Conservation (phyloP, 2,888 invertebrate species). For the Frankliniella fusca region DNA sequence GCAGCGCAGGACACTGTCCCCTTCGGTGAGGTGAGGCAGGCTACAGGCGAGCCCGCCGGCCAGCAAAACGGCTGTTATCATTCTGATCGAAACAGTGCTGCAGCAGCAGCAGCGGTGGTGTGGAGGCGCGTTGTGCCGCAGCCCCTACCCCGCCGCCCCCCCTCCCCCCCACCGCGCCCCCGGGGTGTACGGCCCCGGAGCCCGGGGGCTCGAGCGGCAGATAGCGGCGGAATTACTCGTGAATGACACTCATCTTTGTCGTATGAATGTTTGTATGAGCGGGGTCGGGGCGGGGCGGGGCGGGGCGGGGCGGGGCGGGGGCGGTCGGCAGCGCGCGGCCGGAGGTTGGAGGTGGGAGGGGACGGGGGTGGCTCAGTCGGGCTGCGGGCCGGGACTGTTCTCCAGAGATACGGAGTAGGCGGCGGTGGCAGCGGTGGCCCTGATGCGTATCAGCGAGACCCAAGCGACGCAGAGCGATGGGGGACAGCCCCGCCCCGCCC, state of each 20-base stretch:
- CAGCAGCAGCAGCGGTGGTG: not conserved
- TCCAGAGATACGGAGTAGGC: conserved; percentile 25
- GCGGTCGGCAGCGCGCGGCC: too few species aligned
- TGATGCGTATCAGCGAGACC: conserved; percentile 22
- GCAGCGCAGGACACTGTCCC: not conserved
- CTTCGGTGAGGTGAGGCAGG: not conserved
- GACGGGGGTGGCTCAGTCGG: not conserved
- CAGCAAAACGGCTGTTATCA: not conserved
- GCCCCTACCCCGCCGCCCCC: not conserved
- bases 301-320: not conserved
- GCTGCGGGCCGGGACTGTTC: conserved; percentile 3
- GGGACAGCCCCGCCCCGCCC: conserved; percentile 21
- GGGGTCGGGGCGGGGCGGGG: not conserved
- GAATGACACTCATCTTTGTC: conserved; percentile 26
- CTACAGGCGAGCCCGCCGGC: not conserved
- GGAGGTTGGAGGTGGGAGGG: not conserved
- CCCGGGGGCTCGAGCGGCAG: not conserved
- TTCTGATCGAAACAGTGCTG: not conserved
- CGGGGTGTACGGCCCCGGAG: not conserved
- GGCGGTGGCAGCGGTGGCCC: conserved; percentile 22
- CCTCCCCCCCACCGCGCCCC: not conserved
- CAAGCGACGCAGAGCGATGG: conserved; percentile 25
- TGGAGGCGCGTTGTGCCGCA: not conserved
- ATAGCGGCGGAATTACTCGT: conserved; percentile 22
- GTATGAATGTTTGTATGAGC: conserved; percentile 25